Percentiles rank a stretch among this genome's conserved stretches.
These are phyloP conservation scores for Spinibarbus caldwelli DNA, from an alignment of 2,797 vertebrate genomes.

Conservation along the genomic window DNA sequence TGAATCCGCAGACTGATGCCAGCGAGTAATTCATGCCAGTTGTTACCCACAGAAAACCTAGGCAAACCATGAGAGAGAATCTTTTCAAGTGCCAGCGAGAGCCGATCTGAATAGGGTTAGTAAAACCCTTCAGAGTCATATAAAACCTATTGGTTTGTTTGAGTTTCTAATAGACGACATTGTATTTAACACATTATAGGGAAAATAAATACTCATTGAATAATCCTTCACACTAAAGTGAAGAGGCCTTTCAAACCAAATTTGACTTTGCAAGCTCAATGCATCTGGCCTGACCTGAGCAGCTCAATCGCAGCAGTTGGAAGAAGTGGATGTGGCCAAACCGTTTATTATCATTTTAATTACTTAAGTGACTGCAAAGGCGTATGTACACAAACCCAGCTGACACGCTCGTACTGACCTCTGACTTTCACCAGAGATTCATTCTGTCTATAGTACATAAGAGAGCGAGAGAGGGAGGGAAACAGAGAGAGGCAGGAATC, in stretches of 20 bases:
- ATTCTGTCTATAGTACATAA: slow-evolving; percentile 48
- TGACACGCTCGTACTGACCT: slow-evolving; percentile 46
- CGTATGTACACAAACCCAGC: slow-evolving; percentile 50
- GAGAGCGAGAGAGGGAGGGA: background rate
- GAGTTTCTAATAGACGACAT: slow-evolving; percentile 51
- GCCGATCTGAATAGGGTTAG: slow-evolving; percentile 46
- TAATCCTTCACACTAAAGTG: slow-evolving; percentile 34
- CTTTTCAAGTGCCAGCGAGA: slow-evolving; percentile 35
- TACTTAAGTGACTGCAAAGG: slow-evolving; percentile 54
- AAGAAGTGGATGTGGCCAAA: slow-evolving; percentile 25
- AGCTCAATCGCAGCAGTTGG: slow-evolving; percentile 44
- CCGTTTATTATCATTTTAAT: slow-evolving; percentile 62
- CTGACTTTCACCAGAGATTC: slow-evolving; percentile 30
- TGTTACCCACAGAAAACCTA: slow-evolving; percentile 38
- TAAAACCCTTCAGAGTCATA: slow-evolving; percentile 43
- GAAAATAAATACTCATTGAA: slow-evolving; percentile 52
- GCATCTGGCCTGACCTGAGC: slow-evolving; percentile 23
- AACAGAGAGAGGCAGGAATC: background rate
- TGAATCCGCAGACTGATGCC: slow-evolving; percentile 37
- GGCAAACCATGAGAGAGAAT: slow-evolving; percentile 54
- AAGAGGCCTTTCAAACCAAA: slow-evolving; percentile 38
- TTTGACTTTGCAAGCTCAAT: background rate
- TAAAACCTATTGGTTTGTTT: slow-evolving; percentile 56
- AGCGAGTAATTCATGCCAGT: slow-evolving; percentile 52
- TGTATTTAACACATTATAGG: slow-evolving; percentile 48